Base-by-base conservation (phyloP, 2,797 vertebrate species). In the Buphagus erythrorhynchus region DNA sequence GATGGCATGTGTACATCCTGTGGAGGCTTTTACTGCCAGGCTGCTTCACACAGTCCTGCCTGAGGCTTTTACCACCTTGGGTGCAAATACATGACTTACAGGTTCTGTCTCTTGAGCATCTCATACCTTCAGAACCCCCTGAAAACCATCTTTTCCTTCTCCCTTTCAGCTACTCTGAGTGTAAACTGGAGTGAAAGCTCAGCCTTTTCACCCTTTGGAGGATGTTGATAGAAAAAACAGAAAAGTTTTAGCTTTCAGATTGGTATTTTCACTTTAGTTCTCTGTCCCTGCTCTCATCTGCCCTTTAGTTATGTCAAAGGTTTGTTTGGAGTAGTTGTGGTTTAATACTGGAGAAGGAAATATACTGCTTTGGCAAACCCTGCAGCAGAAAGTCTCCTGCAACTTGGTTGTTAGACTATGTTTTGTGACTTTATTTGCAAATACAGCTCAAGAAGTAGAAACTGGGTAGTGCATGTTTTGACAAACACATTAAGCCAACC, bases 351-450 rank as follows among this genome's bases (percentile, higher is more conserved):
- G 26, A 90, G 65, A 84, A 78, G 20, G 24, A 84, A 95, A 74
- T 77, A 77, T 35, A 88, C 42, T 80, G 11, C 62, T 88, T 88
- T 90, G 69, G 55, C 43, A 95, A 69, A 49, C 16, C 19, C 76
- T 82, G 57, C 61, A n/a, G 28, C 36, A 77, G 61, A 92, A 93
- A 52, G 20, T 71, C 33, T 88, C 28, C 58, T 71, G 77, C 28
- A 87, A 49, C 25, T 13, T 73, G 48, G 24, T 63, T 88, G 65
- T 80, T 43, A 38, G 12, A 59, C 87, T 85, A 46, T n/a, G 15
- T 65, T 91, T 74, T 83, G 40, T 73, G 62, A 63, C 54, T 94
- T 75, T 71, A 86, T 93, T 90, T 93, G 81, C 73, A 78, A 94
- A 81, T n/a, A 78, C 15, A 25, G 8, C 51, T 91, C 40, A 73